These are phyloP conservation scores for Lepus europaeus DNA, from an alignment of 2,113 vertebrate genomes.

Conservation along the genomic window DNA sequence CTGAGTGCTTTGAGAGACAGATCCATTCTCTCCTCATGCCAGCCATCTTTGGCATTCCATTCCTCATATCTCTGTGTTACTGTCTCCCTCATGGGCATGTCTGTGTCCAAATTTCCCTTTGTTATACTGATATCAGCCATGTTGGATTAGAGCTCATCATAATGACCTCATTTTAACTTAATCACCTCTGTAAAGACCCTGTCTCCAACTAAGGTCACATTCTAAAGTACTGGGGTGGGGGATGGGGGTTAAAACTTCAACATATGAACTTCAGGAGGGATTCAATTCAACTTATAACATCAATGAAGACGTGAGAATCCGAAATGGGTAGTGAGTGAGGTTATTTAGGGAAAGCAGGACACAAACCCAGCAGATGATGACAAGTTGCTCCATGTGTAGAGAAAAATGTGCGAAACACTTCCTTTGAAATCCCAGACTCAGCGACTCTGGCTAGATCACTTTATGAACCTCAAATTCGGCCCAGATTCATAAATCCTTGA, in stretches of 20 bases:
- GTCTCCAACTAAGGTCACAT: conserved; percentile 32
- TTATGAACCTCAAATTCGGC: conserved; percentile 66
- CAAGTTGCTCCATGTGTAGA: conserved; percentile 6
- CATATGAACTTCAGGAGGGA: background rate
- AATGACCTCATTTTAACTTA: conserved; percentile 32
- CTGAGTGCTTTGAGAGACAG: background rate
- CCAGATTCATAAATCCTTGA: conserved; percentile 78
- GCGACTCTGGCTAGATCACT: conserved; percentile 47
- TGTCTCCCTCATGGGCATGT: background rate
- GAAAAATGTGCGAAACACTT: conserved; percentile 61
- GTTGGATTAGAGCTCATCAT: background rate
- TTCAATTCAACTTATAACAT: background rate
- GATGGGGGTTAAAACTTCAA: background rate
- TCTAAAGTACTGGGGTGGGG: background rate
- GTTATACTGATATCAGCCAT: background rate
- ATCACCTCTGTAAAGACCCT: conserved; percentile 39
- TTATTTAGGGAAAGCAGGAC: conserved; percentile 46
- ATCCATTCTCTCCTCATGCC: background rate
- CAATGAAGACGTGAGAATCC: background rate
- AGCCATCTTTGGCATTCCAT: background rate
- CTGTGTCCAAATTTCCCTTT: conserved; percentile 31
- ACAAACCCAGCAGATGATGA: conserved; percentile 46
- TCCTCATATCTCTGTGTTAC: background rate
- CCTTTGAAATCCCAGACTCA: conserved; percentile 71
- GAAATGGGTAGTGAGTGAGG: background rate